Evolutionary conservation across 2,888 invertebrate species (phyloP).

Genomic region (Tinea trinotella): DNA sequence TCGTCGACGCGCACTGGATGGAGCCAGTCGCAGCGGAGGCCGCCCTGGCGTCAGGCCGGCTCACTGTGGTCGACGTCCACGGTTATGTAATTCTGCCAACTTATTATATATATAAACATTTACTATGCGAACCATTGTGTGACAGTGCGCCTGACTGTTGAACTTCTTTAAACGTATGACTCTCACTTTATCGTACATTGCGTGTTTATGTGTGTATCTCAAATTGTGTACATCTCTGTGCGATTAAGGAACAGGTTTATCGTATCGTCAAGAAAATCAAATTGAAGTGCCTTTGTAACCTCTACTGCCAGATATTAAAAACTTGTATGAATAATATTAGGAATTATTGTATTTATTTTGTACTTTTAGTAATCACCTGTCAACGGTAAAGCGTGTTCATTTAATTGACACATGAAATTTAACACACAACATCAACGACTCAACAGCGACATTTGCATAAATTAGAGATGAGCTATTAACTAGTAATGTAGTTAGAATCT

Average conservation of each 20-base stretch:
- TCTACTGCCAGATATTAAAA: conserved; percentile 22
- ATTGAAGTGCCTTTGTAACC: conserved; percentile 30
- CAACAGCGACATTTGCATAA: conserved; percentile 7
- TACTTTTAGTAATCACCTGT: no score
- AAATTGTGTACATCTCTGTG: conserved; percentile 61
- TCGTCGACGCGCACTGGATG: conserved; percentile 55
- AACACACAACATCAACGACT: not conserved
- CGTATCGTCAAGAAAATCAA: conserved; percentile 45
- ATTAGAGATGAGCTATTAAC: not conserved
- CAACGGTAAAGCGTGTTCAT: not conserved
- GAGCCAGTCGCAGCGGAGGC: conserved; percentile 65
- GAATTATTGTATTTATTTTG: not conserved
- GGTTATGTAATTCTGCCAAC: conserved; percentile 68
- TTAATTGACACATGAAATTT: not conserved
- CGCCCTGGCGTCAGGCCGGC: conserved; percentile 64
- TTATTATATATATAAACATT: conserved; percentile 65
- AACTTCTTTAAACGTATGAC: not conserved
- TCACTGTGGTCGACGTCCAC: conserved; percentile 48
- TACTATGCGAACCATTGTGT: conserved; percentile 22
- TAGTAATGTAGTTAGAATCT: conserved; percentile 1
- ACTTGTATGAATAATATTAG: not conserved
- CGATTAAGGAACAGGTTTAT: conserved; percentile 53
- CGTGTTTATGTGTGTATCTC: conserved; percentile 27
- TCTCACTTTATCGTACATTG: not conserved
- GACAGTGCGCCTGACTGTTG: conserved; percentile 10